A percentile compares a stretch with the other conserved stretches of the same genome.
Evolutionary conservation across 2,113 vertebrate species (phyloP).

Genomic region (Cyanoderma ruficeps): DNA sequence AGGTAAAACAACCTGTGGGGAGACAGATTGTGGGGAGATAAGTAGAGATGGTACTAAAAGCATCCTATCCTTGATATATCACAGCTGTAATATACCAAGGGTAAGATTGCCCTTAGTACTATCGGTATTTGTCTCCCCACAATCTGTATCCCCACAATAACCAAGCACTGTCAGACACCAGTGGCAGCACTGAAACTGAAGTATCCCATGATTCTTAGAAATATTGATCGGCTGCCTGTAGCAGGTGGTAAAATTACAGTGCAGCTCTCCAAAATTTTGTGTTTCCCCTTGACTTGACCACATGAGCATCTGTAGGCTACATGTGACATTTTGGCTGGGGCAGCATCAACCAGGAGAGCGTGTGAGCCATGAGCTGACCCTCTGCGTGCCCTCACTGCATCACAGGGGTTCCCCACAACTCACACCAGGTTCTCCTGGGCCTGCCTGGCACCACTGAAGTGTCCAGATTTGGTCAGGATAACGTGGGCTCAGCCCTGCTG

Average conservation of each 20-base stretch:
- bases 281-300: neutral
- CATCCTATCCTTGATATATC: no score
- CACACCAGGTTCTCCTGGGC: neutral
- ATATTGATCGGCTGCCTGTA: neutral
- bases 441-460: neutral
- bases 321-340: accelerated
- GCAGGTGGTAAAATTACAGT: neutral
- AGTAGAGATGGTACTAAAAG: no score
- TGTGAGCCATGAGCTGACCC: neutral
- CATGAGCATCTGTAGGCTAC: neutral
- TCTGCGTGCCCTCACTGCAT: neutral
- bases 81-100: no score
- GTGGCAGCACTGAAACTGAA: neutral
- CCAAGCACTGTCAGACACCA: neutral
- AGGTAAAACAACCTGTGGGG: neutral
- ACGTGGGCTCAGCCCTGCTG: neutral
- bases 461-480: neutral
- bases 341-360: neutral
- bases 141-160: neutral
- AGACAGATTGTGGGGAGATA: no score
- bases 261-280: neutral
- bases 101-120: no score
- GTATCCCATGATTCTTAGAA: neutral
- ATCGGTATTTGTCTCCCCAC: no score
- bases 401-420: neutral